Base-by-base conservation (phyloP, 2,888 invertebrate species). In the Trissolcus brochymenae region DNA sequence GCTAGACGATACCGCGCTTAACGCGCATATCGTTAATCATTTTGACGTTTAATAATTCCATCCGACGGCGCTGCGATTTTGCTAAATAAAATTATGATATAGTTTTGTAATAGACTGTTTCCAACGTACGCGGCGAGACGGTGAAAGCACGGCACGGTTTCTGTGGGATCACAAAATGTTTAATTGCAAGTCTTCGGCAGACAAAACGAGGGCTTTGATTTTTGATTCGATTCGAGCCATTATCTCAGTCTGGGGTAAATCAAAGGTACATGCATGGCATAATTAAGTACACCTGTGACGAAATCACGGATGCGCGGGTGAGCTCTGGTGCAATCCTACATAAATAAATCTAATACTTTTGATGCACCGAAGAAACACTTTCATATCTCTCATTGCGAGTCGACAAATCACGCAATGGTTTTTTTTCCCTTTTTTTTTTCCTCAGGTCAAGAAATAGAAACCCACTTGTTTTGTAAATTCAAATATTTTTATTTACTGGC, bases 281-380 rank as follows among this genome's bases (percentile, higher is more conserved):
- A 77, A 71, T 77, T 77, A 77, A 77, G 70, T 70, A 70, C 77
- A 54, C 6, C 35, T 17, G 35, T 74, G 78, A 74, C 71, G 67
- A 67, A 78, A 76, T 75, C 77, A 70, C 59, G 66, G 66, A 72
- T 76, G 72, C 68, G 72, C 79, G 70, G 72, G 75, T 75, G 71
- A 75, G 57, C 56, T 51, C 68, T 65, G 72, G 49, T 14, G 72
- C 71, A 79, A 74, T 76, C 74, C 71, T 75, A 74, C 60, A 75
- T 77, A 79, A 77, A 79, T 77, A 56, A 64, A 64, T 60, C 74
- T 79, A 79, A 76, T 74, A 74, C 72, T 67, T 79, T 77, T 75
- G 59, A 75, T 79, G 25, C 53, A 19, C 17, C 35, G 59, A 17
- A 62, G 60, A 11, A 57, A 60, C 60, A 77, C 77, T 77, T 77